phyloP scores from a whole-genome alignment of 1,140 invertebrate genomes.

The Bombus balteatus region DNA sequence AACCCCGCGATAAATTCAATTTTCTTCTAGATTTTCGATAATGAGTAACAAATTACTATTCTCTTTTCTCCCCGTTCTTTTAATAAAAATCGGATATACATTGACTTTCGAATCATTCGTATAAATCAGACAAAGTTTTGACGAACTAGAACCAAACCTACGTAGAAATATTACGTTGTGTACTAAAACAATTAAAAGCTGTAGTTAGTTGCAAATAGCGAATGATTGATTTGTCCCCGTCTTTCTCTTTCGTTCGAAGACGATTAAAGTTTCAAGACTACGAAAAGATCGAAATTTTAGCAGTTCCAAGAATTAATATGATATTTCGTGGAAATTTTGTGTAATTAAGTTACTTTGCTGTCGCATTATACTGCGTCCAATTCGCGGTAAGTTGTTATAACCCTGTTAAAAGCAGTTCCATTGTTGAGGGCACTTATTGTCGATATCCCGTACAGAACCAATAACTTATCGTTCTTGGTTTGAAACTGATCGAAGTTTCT shows the following conservation, averaged over 20 bases:
- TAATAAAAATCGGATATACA: background rate
- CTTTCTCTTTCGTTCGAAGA: background rate
- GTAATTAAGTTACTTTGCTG: background rate
- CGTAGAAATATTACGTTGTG: too few relatives aligned
- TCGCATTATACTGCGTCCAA: background rate
- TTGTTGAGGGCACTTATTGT: conserved; percentile 16
- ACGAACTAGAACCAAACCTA: too few relatives aligned
- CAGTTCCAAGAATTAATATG: background rate
- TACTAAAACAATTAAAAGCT: too few relatives aligned
- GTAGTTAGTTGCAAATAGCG: too few relatives aligned
- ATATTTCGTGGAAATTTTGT: background rate
- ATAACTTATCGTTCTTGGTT: conserved; percentile 19
- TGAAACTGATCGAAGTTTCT: background rate
- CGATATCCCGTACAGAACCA: conserved; percentile 18
- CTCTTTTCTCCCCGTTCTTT: background rate
- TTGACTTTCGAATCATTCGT: too few relatives aligned
- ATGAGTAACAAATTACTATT: background rate
- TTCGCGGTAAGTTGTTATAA: background rate
- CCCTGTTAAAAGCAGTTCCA: conserved; percentile 3
- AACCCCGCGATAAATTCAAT: background rate
- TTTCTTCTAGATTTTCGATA: background rate
- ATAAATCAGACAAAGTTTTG: too few relatives aligned
- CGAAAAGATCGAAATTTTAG: background rate
- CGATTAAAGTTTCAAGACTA: background rate
- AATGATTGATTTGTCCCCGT: background rate